phyloP scores from a whole-genome alignment of 2,888 invertebrate genomes.

The Petrophora chlorosata region DNA sequence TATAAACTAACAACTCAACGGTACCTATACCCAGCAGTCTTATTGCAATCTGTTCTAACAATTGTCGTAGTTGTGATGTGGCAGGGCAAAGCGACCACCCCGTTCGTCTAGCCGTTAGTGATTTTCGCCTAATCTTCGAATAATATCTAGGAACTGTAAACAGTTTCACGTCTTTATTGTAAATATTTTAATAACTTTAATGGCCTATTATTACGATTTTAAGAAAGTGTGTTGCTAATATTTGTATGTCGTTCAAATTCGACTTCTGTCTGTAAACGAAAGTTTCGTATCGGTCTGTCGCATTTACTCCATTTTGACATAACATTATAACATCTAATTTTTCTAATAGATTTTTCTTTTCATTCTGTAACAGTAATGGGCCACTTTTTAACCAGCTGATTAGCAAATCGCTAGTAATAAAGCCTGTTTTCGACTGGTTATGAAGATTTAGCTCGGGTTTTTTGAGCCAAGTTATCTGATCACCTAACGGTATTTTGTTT shows the following conservation, averaged over 20 bases:
- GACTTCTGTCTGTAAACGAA: slow-evolving; percentile 54
- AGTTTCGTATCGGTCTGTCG: slow-evolving; percentile 29
- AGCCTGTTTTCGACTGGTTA: too few species aligned
- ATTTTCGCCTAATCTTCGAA: slow-evolving; percentile 78
- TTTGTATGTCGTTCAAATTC: slow-evolving; percentile 68
- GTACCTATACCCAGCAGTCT: too few species aligned
- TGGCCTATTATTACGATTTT: slow-evolving; percentile 77
- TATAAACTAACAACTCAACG: too few species aligned
- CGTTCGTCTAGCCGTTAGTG: slow-evolving; percentile 71
- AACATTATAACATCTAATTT: slow-evolving; percentile 39
- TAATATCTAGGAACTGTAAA: slow-evolving; percentile 75
- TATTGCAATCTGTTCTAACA: neutral
- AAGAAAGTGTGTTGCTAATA: slow-evolving; percentile 74
- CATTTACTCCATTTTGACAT: slow-evolving; percentile 54
- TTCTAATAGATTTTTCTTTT: too few species aligned
- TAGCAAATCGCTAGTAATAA: too few species aligned
- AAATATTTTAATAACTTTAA: slow-evolving; percentile 79
- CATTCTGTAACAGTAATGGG: neutral
- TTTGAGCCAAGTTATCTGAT: too few species aligned
- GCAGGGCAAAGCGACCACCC: slow-evolving; percentile 35
- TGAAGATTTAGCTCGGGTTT: too few species aligned
- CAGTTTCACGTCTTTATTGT: slow-evolving; percentile 77
- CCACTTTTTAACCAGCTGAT: neutral
- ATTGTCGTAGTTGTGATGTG: slow-evolving; percentile 29
- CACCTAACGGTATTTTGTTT: too few species aligned